These are phyloP conservation scores for Sturmia bella DNA, from an alignment of 2,888 invertebrate genomes.

Conservation along the genomic window DNA sequence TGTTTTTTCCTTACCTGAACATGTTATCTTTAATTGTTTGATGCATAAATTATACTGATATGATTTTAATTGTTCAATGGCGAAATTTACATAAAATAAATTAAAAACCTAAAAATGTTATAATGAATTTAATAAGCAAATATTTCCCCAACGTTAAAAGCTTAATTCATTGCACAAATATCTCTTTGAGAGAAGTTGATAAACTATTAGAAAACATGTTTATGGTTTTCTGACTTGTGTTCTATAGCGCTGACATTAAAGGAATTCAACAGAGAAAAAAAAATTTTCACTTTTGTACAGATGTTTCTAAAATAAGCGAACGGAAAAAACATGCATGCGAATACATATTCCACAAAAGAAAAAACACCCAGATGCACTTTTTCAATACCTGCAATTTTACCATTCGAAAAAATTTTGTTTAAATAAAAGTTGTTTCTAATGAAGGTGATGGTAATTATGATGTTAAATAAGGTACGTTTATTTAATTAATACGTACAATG, in stretches of 20 bases:
- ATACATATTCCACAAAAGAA: background rate
- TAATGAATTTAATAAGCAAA: conserved; percentile 7
- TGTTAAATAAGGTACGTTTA: background rate
- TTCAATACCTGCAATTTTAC: conserved; percentile 33
- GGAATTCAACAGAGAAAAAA: background rate
- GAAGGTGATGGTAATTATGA: conserved; percentile 1
- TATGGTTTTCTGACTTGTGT: conserved; percentile 11
- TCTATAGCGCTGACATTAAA: background rate
- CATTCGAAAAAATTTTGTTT: conserved; percentile 23
- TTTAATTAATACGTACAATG: background rate
- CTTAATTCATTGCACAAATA: conserved; percentile 16
- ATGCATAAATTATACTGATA: conserved; percentile 40
- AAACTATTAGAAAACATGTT: background rate
- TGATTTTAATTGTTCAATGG: conserved; percentile 37
- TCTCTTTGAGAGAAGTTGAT: background rate
- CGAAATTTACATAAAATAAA: conserved; percentile 38
- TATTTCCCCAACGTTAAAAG: background rate
- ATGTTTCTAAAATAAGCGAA: conserved; percentile 57
- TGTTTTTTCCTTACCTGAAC: background rate
- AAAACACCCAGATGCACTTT: background rate
- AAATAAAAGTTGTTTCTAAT: conserved; percentile 1
- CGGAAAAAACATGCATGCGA: conserved; percentile 16
- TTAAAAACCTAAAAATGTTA: conserved; percentile 13
- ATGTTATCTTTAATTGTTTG: conserved; percentile 28
- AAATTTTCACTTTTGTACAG: conserved; percentile 5